Evolutionary conservation across 1,140 invertebrate genomes (phyloP), one percentile per base, ranked within the genome.

Genomic region (Scaptomyza graminum): DNA sequence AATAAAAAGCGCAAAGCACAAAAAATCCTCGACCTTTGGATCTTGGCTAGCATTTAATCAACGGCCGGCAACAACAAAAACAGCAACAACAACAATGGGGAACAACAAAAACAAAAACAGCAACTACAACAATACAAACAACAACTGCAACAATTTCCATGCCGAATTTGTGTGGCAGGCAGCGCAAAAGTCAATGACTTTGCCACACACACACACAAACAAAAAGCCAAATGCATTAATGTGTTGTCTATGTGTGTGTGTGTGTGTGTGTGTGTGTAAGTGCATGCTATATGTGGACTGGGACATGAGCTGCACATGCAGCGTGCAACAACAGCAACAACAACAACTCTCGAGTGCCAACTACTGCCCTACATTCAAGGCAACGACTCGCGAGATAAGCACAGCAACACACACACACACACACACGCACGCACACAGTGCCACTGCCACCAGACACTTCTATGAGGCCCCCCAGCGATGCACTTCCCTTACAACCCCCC

Each of bases 351-450:
- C 74, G 82, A 85, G 82, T 87, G 81, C 82, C 81, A 83, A 84
- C 82, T 87, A 85, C 82, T 85, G 82, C 82, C 82, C 82, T 85
- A 85, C 82, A 85, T 85, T 85, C 82, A 85, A 85, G 82, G 82
- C 82, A 85, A 85, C 82, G 82, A 85, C 82, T 81, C 82, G 73
- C 37, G 78, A 87, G 82, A 85, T 87, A 87, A 85, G 81, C 82
- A 65, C 81, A 70, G 43, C 55, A 43, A 69, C 60, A 55, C 37
- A 61, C 50, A 60, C 22, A 62, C 57, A 63, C 54, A 68, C 50
- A 54, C 16, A 46, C 41, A 50, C 28, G 54, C 13, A 59, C 15
- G 50, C 62, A 52, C 51, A 57, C 25, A 74, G 46, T 67, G 79
- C 67, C 73, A 84, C 76, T 79, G 76, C 68, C 80, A 85, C 37